Evolutionary conservation across 2,888 invertebrate genomes (phyloP), one percentile per base, ranked within the genome.

Genomic region (Hololepta plana): DNA sequence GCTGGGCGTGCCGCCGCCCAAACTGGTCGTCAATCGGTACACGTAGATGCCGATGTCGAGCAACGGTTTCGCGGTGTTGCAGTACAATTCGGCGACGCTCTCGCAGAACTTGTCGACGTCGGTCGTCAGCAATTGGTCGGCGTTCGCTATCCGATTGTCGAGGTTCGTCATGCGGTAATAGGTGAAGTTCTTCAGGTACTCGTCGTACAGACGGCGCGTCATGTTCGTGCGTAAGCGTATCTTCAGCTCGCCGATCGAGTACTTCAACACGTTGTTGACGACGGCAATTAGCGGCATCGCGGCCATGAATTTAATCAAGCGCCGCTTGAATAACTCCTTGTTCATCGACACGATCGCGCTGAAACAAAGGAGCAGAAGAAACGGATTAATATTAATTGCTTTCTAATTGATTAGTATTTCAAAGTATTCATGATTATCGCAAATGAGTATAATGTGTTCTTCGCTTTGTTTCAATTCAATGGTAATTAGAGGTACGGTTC

Each of bases 61-160:
- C 20, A 91, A 47, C 0, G 98, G 96, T 60, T 98, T 98, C 41
- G 87, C 87, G 13, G 95, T 72, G 51, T 96, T 93, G 32, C 91
- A 88, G 59, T 98, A 98, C 8, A 98, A 61, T 48, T 95, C 93
- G 1, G 91, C 84, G 16, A 91, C 75, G 29, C 88, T 82, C 40
- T 88, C 87, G 51, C 95, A 95, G 60, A 98, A 95, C 55, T 88
- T 90, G 52, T 96, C 96, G 2, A 96, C 82, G 49, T 98, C 96
- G 1, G 85, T 90, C 0, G 95, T 93, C 29, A 96, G 58, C 24
- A 96, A 61, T 51, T 96, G 95, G 55, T 96, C 96, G 2, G 90
- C 85, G 59, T 96, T 96, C 7, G 87, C 69, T 55, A 95, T 90
- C 47, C 93, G 67, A 46, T 82, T 88, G 56, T 96, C 95, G 41